These are phyloP conservation scores for Muschampia plurimacula DNA, from an alignment of 2,888 invertebrate species.

Conservation along the genomic window DNA sequence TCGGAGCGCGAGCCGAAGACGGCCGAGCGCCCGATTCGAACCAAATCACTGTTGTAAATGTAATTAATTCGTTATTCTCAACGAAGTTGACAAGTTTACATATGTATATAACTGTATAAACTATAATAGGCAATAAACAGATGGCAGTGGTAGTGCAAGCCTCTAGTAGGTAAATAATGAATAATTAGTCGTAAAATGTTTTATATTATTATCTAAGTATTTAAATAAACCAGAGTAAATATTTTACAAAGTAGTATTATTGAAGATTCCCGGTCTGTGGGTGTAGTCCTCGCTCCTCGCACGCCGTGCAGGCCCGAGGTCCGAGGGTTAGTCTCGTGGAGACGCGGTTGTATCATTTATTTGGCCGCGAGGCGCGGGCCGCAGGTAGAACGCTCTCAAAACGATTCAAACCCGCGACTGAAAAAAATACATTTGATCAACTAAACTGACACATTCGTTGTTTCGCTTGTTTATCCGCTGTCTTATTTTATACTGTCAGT, in stretches of 20 bases:
- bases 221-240: slow-evolving; percentile 81
- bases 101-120: slow-evolving; percentile 58
- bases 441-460: slow-evolving; percentile 53
- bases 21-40: slow-evolving; percentile 50
- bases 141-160: slow-evolving; percentile 58
- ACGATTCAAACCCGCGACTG: slow-evolving; percentile 46
- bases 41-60: slow-evolving; percentile 55
- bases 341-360: slow-evolving; percentile 10
- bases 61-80: slow-evolving; percentile 57
- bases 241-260: slow-evolving; percentile 77
- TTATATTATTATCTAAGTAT: slow-evolving; percentile 80
- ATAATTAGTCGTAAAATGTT: slow-evolving; percentile 77
- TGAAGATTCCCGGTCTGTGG: slow-evolving; percentile 68
- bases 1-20: slow-evolving; percentile 12
- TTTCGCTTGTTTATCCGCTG: slow-evolving; percentile 47
- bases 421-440: slow-evolving; percentile 50
- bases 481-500: slow-evolving; percentile 38
- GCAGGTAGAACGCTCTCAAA: slow-evolving; percentile 47
- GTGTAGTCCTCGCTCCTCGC: slow-evolving; percentile 43
- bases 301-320: too few species aligned
- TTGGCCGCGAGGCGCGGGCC: slow-evolving; percentile 11
- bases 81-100: slow-evolving; percentile 56
- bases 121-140: slow-evolving; percentile 52
- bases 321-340: not conserved
- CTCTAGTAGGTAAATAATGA: slow-evolving; percentile 68